Evolutionary conservation across 2,888 invertebrate species (phyloP), one percentile per base, ranked within the genome.

Genomic region (Bombyx huttoni): DNA sequence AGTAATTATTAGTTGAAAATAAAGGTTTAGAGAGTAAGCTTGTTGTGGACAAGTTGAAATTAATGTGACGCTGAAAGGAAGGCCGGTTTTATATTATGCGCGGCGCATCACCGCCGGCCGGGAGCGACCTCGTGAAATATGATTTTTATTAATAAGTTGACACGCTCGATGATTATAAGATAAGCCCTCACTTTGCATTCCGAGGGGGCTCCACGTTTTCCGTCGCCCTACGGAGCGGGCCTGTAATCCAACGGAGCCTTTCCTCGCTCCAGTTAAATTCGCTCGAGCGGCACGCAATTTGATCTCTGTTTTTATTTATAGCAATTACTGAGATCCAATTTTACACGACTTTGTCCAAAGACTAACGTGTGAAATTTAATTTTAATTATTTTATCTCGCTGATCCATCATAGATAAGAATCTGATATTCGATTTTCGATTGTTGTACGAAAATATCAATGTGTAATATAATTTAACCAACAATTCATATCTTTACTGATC

Each of bases 141-240:
- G 87, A 87, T 88, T 88, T 89, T 89, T 89, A 89, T 88, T 89
- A 89, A 89, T 89, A 88, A 89, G 76, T 85, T 86, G 88, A 87
- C 88, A 83, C 88, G 86, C 86, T 78, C 81, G 85, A 88, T 87
- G 89, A 88, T 89, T 88, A 89, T 84, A 79, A 85, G 88, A 89
- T 89, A 86, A 88, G 87, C 82, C 79, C 73, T 81, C 84, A 83
- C 81, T 88, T 88, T 86, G 83, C 87, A 88, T 88, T 86, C 87
- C 80, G 73, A 63, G 70, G 80, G 75, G 80, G 77, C 73, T 73
- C 66, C 78, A 75, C 80, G 83, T 87, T 85, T 79, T 80, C 73
- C 78, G 73, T 65, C 78, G 65, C 75, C 74, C 70, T 63, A 62
- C 61, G 58, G 57, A 60, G 57, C 40, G 33, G 33, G 24, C 48